Evolutionary conservation across 1,140 invertebrate genomes (phyloP), one percentile per base, ranked within the genome.

Genomic region (Ectropis grisescens): DNA sequence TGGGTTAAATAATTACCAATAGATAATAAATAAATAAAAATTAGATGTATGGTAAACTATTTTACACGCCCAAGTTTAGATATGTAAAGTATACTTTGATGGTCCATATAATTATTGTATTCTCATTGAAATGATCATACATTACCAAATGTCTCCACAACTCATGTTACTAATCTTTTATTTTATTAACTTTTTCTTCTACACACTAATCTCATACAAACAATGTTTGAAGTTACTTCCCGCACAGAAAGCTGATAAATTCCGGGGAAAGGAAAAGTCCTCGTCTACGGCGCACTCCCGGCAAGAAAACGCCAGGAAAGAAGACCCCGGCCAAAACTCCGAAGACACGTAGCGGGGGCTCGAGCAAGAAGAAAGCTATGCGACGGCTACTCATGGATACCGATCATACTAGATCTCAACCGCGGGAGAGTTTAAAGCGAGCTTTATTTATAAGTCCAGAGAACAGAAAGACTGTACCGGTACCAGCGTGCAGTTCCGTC

Each of bases 361-460:
- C 82, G 2, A 85, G 82, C 32, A 82, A 79, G 41, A 84, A 84
- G 37, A 72, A 84, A 13, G 75, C 78, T 1, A 76, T 82, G 65
- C 44, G 74, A 29, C 36, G 69, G 10, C 29, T 78, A 2, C 41
- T 76, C 5, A 47, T 75, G 54, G 69, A 67, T 19, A 31, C 57
- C 1, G 72, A 81, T 2, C 47, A 31, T 1, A 60, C 65, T 0
- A 54, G 54, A 29, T 74, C 82, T 1, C 72, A 76, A 37, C 64
- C 74, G 3, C 42, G 84, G 27, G 82, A 85, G 46, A 83, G 82
- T 0, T 79, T 86, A 1, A 89, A 88, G 50, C 64, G 88, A 43
- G 87, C 88, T 0, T 50, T 90, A 0, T 89, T 90, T 41, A 82
- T 89, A 41, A 90, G 88, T 58, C 87, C 88, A 2, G 82, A 85